Evolutionary conservation across 2,888 invertebrate genomes (phyloP), one percentile per base, ranked within the genome.

Genomic region (Nysson spinosus): DNA sequence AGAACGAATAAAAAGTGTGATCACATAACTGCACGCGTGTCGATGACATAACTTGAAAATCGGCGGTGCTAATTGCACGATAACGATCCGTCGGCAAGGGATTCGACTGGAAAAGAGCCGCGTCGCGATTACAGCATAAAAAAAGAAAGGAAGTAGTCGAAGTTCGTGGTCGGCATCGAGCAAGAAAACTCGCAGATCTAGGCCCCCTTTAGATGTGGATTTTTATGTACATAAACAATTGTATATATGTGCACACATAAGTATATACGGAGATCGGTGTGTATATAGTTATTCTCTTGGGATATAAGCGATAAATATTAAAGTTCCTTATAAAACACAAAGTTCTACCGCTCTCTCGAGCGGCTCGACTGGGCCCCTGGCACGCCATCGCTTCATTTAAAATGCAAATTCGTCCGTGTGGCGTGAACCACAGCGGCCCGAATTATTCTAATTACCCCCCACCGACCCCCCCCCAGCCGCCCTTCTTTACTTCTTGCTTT

Each of bases 301-400:
- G 49, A 74, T 73, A 73, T 74, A 65, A 72, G 79, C 79, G 82
- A 84, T 85, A 84, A 85, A 85, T 82, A 83, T 83, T 77, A 82
- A 84, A 82, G 78, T 83, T 82, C 80, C 70, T 81, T 84, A 84
- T 83, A 85, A 82, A 84, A 77, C 79, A 82, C 83, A 81, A 84
- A 84, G 83, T 83, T 79, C 79, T 75, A 58, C 69, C 75, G 73
- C 54, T 58, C 54, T 51, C 52, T 35, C 43, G 57, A 46, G 51
- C 54, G 43, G 61, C 61, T 61, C 65, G 58, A 67, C 62, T 71
- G 66, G 71, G 65, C 68, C 70, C 71, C 75, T 63, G 77, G 80
- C 87, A 86, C 87, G 86, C 87, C 79, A 87, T 86, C 82, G 85
- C 83, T 87, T 87, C 86, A 87, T 87, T 87, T 86, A 86, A 87